Base-by-base conservation (phyloP, 2,113 vertebrate species). In the Columbina picui region DNA sequence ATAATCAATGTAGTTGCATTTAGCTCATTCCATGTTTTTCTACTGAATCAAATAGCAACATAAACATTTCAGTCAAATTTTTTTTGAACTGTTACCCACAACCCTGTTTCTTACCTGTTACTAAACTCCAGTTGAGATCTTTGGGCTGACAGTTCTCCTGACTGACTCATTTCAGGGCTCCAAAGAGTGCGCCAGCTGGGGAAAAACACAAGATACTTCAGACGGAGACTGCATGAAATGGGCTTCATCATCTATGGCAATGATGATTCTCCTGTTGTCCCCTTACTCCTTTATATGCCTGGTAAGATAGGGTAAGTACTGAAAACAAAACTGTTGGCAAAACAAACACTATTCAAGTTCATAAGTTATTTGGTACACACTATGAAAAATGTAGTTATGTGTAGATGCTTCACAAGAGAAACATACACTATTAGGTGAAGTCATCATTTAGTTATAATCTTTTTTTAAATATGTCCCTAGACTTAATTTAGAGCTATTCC, bases 181-280 rank as follows among this genome's bases (percentile, higher is more conserved):
- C 97, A 98, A 87, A 98, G 98, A 94, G 93, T 99, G 83, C 97
- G 32, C 14, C 98, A 98, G 95, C 98, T 99, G 93, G 97, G 96
- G 82, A 97, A 97, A 97, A 99, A 99, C 96, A 98, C 98, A 89
- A 98, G 98, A 78, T 99, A 99, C 97, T 99, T 99, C 98, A 97
- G 99, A 55, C 92, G 97, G 92, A 97, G 92, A 88, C 97, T 99
- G 87, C 98, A 97, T 50, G 97, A 99, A 97, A 98, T 99, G 98
- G 99, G 99, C 94, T 99, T 99, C 98, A 99, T 99, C 95, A 98
- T 99, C 97, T 99, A 99, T 20, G 99, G 99, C 91, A 98, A 98
- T 71, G 97, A 99, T 29, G 97, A 98, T 87, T 99, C 99, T 67
- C 99, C 99, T 15, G 98, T 99, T 85, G 96, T 99, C 26, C 99